Base-by-base conservation (phyloP, 2,888 invertebrate species). In the Nephrocerus scutellatus region DNA sequence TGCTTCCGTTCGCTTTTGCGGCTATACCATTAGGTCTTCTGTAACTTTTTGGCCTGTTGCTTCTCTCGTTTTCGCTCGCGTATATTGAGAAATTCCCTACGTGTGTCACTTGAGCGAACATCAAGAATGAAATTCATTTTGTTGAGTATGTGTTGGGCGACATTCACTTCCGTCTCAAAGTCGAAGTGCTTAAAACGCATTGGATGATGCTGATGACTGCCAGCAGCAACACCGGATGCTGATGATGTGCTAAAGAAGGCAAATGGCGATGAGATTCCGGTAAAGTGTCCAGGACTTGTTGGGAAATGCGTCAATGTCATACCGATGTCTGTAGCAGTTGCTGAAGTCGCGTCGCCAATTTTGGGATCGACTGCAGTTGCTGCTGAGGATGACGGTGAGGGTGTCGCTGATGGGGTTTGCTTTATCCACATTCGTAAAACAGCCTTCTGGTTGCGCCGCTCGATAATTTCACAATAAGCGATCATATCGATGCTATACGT, bases 101-200 rank as follows among this genome's bases (percentile, higher is more conserved):
- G 73, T 45, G 83, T 82, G 5, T 79, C 75, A 61, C 87, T 89
- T 35, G 84, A 82, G 48, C 84, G 74, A 53, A 91, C 72, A 57
- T 90, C 86, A 43, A 93, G 67, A 46, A 92, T 91, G 43, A 86
- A 80, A 66, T 85, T 87, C 9, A 93, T 76, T 71, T 92, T 91
- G 48, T 83, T 80, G 1, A 88, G 84, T 31, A 93, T 90, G 65
- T 88, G 87, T 49, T 79, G 77, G 1, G 87, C 88, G 2, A 75
- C 77, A 4, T 73, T 72, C 30, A 77, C 74, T 47, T 89, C 87
- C 4, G 84, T 78, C 68, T 92, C 92, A 60, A 93, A 92, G 59
- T 88, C 88, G 55, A 88, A 87, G 59, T 83, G 80, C 62, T 90
- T 90, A 66, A 86, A 91, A 35, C 79, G 60, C 36, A 62, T 79